phyloP scores from a whole-genome alignment of 1,140 invertebrate genomes.

The Lepidurus arcticus region DNA sequence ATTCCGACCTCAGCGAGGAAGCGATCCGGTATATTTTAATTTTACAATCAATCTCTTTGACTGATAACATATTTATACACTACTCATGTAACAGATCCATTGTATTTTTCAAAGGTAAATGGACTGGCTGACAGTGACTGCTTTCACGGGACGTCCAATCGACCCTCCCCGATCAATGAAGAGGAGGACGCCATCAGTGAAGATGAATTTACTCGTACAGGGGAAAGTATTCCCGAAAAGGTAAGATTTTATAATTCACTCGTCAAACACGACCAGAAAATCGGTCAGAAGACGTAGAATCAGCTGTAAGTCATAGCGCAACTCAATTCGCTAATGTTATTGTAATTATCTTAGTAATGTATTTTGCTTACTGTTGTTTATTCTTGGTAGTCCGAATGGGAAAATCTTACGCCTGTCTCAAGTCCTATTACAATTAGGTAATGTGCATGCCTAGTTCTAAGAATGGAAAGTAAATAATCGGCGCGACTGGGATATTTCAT shows the following conservation, averaged over 20 bases:
- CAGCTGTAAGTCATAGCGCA: not conserved
- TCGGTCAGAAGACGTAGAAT: not conserved
- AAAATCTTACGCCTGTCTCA: not conserved
- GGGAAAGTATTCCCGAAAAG: not conserved
- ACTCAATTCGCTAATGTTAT: not conserved
- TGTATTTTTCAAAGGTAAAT: not conserved
- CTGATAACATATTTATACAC: not conserved
- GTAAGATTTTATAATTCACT: not conserved
- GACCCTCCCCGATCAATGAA: constrained; percentile 28
- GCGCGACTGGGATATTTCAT: not conserved
- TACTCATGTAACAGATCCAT: not conserved
- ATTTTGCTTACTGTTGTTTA: not conserved
- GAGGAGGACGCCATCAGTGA: constrained; percentile 23
- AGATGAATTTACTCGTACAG: not conserved
- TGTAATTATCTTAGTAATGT: not conserved
- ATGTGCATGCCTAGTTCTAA: not conserved
- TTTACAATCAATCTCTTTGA: not conserved
- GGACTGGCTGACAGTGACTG: not conserved
- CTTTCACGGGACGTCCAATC: not conserved
- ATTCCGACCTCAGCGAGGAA: constrained; percentile 82
- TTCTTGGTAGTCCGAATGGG: not conserved
- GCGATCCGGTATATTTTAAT: constrained; percentile 54
- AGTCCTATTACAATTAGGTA: not conserved
- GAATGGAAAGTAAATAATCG: not conserved
- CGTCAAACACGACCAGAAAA: too few species aligned